These are phyloP conservation scores for Mormyrops attenuatus DNA, from an alignment of 2,797 vertebrate species.

Conservation along the genomic window DNA sequence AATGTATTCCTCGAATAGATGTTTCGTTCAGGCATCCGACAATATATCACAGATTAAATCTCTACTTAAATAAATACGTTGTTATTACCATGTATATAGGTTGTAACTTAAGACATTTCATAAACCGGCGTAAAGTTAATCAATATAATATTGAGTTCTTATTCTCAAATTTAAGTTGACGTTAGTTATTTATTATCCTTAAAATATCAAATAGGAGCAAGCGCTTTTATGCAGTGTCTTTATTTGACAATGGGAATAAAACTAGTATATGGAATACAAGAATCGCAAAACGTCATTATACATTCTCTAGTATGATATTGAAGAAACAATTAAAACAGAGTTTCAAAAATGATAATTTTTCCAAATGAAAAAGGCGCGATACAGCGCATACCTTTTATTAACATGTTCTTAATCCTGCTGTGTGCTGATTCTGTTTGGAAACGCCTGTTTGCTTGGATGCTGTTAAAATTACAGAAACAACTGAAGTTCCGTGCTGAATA, in stretches of 20 bases:
- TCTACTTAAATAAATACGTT: neutral
- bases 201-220: neutral
- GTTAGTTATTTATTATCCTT: neutral
- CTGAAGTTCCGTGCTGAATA: neutral
- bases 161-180: neutral
- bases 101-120: neutral
- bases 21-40: neutral
- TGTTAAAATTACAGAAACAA: neutral
- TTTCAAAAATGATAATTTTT: neutral
- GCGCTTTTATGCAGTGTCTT: neutral
- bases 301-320: neutral
- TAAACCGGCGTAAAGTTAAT: neutral
- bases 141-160: neutral
- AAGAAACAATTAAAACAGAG: neutral
- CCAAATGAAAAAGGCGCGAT: neutral
- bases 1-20: neutral
- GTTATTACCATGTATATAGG: neutral
- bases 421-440: neutral
- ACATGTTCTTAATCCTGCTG: neutral
- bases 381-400: neutral
- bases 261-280: neutral
- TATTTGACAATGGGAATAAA: neutral
- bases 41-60: neutral
- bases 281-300: neutral
- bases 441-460: neutral